phyloP scores from a whole-genome alignment of 2,888 invertebrate species.

The Lepidonotus clava region DNA sequence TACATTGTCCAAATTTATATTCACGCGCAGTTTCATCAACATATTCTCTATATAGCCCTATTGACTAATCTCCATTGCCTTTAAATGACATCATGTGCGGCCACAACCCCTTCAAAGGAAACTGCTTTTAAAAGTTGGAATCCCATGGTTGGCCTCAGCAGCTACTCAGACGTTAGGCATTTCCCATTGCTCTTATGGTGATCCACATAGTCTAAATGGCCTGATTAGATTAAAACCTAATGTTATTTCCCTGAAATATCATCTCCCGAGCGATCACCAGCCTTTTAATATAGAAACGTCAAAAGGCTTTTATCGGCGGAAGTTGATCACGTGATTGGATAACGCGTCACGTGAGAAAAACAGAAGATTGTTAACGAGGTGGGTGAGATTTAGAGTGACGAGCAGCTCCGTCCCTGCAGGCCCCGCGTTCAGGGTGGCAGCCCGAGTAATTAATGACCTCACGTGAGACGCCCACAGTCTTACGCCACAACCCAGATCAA shows the following conservation, averaged over 20 bases:
- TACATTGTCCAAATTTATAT: too few species aligned
- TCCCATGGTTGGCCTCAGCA: neutral
- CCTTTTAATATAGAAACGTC: slow-evolving; percentile 23
- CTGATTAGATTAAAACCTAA: neutral
- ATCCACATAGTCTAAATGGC: too few species aligned
- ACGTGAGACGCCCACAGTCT: too few species aligned
- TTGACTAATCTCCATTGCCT: too few species aligned
- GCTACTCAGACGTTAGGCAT: too few species aligned
- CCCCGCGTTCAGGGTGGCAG: neutral
- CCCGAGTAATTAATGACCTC: slow-evolving; percentile 9
- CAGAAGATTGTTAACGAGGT: neutral
- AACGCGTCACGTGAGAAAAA: neutral
- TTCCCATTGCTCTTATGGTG: too few species aligned
- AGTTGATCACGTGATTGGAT: slow-evolving; percentile 31
- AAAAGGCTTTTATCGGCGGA: slow-evolving; percentile 24
- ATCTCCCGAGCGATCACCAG: neutral
- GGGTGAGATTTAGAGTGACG: neutral
- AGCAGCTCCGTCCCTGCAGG: neutral
- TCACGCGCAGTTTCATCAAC: too few species aligned
- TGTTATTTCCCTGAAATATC: slow-evolving; percentile 31
- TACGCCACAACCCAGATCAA: too few species aligned
- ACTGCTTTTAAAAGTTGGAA: too few species aligned
- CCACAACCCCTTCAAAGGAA: too few species aligned
- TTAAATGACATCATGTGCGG: too few species aligned
- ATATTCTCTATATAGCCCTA: too few species aligned